Base-by-base conservation (phyloP, 92 coral and sea anemone genomes). In the Anthopleura xanthogrammica region DNA sequence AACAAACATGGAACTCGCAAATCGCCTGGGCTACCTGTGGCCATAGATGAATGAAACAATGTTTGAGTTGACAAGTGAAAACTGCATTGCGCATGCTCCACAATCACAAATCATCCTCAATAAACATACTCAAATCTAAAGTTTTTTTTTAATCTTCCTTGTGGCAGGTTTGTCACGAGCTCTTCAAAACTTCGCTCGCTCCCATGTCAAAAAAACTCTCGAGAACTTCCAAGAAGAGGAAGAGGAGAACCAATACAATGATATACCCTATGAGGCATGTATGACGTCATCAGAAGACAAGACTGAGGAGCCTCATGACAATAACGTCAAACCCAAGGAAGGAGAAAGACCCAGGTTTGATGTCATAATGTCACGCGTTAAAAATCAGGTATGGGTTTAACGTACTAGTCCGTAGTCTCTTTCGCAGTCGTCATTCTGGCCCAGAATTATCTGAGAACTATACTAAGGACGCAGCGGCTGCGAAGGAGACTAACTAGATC, bases 141-240 rank as follows among this genome's bases (percentile, higher is more conserved):
- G 6, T 16, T 2, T 29, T 68, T 11, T 68, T 4, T 46, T 52
- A 0, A 22, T 55, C 52, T 16, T 16, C 6, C 36, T 2, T 80
- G 3, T 64, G 79, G 16, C 73, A 85, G 97, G 90, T 36, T n/a
- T 43, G 52, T 93, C 97, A 5, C 95, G 85, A 13, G 91, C 87
- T 58, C 88, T 93, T 23, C 97, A 93, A 89, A 88, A 91, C 24
- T 91, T 80, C 52, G 97, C 97, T 41, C 93, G 89, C 78, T 75
- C 85, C 8, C 68, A 87, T 23, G 68, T 85, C 78, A 83, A 83
- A 60, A 90, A 85, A 41, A 78, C 80, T 39, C 86, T 93, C 19
- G 93, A 89, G 52, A 71, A 88, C 50, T 89, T 86, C 78, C 77
- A 79, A 12, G 97, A 91, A 75, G 91, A 85, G 62, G 87, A 66